Base-by-base conservation (phyloP, 2,797 vertebrate species). In the Synanceia verrucosa region DNA sequence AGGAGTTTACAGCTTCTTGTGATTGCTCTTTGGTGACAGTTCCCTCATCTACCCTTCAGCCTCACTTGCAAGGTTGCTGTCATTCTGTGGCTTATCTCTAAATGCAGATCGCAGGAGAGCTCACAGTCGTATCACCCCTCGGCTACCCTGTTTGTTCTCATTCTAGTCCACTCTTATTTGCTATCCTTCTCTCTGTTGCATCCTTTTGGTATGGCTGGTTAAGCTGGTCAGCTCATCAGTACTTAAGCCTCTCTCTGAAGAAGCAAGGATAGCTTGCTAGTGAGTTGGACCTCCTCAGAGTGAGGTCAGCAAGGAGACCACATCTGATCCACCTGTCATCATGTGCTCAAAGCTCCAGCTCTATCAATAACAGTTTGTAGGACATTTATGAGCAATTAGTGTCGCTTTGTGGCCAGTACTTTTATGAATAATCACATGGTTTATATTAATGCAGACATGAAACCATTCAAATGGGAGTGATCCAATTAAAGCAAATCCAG, bases 181-280 rank as follows among this genome's bases (percentile, higher is more conserved):
- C 37, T 6, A 24, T n/a, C 23, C 4, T 16, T n/a, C 52, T 26
- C 39, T 68, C 55, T 76, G 71, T 76, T 79, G 57, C 56, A 71
- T 64, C 64, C 14, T 73, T 79, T 76, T 84, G 70, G 82, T 79
- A 68, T 72, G 8, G 33, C 62, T 76, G 10, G 34, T 70, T 87
- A 78, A 77, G 18, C 3, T 3, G 47, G 14, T 1, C 36, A 23
- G 57, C 70, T 81, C 44, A 65, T 81, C 63, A 66, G 60, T 55
- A 21, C 69, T 56, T 41, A n/a, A 48, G 75, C 80, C 37, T 67
- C 44, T 67, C 50, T 79, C 41, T 53, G 57, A 50, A 64, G 51
- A 23, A 59, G 36, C 71, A 51, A 73, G 66, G 14, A 34, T 65
- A 59, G 52, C 31, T 43, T 10, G 63, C 70, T 62, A 4, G 28